A percentile compares a stretch with the other conserved stretches of the same genome.
Conservation (phyloP, 2,113 vertebrate species). For the Actenoides lindsayi region DNA sequence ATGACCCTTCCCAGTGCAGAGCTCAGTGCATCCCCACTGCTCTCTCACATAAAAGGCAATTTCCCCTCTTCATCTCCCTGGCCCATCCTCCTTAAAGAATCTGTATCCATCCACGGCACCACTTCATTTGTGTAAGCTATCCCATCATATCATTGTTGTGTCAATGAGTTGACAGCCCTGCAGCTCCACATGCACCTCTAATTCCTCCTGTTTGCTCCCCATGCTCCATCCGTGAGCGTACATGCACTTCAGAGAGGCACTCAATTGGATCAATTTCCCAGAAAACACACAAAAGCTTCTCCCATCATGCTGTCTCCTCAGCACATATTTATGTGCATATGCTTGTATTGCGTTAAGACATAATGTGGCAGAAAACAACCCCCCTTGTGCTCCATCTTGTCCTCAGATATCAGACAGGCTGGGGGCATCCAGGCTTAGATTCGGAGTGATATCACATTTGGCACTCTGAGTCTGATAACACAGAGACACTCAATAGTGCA, state of each 20-base stretch:
- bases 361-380: too few species aligned
- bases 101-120: neutral
- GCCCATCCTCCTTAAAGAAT: neutral
- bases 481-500: too few species aligned
- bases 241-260: neutral
- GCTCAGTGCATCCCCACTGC: neutral
- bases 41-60: too few species aligned
- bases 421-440: too few species aligned
- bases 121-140: neutral
- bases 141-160: neutral
- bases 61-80: neutral
- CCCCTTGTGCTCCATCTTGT: too few species aligned
- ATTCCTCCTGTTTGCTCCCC: neutral
- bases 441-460: too few species aligned
- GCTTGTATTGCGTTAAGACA: neutral
- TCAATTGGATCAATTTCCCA: neutral
- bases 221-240: neutral
- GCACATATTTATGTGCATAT: neutral
- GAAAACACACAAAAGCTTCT: neutral
- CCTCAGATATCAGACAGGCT: too few species aligned
- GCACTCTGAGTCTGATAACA: too few species aligned
- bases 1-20: neutral
- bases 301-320: neutral
- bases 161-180: neutral
- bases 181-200: neutral